Percentiles rank a stretch among this genome's conserved stretches.
phyloP scores from a whole-genome alignment of 2,888 invertebrate species.

The Plebejus melissa region DNA sequence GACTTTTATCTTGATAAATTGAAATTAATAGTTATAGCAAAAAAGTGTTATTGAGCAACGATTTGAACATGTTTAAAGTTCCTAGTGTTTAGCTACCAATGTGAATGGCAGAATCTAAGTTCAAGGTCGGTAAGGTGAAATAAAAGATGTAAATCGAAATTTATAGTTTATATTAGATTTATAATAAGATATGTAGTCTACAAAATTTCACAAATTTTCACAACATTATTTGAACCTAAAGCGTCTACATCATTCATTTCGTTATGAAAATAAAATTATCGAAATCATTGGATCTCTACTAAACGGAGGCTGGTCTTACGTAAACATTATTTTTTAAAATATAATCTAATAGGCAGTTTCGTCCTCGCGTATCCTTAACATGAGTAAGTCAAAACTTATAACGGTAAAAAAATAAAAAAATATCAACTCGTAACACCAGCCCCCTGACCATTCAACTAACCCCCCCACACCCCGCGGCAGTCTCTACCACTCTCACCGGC shows the following conservation, averaged over 20 bases:
- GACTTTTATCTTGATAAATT: too few species aligned
- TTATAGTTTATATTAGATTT: slow-evolving; percentile 80
- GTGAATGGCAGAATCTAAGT: not conserved
- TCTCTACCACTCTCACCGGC: slow-evolving; percentile 18
- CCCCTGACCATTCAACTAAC: slow-evolving; percentile 51
- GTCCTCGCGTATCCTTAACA: slow-evolving; percentile 67
- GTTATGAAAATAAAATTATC: slow-evolving; percentile 79
- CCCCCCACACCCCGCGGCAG: slow-evolving; percentile 4
- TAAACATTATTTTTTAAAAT: slow-evolving; percentile 76
- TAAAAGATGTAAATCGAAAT: slow-evolving; percentile 70
- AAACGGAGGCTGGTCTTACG: slow-evolving; percentile 70
- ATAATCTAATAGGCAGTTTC: slow-evolving; percentile 78
- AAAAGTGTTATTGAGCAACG: not conserved
- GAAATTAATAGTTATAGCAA: not conserved
- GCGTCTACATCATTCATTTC: slow-evolving; percentile 73
- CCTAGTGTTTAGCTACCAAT: not conserved
- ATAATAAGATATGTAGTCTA: slow-evolving; percentile 80
- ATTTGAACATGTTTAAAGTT: not conserved
- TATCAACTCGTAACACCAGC: slow-evolving; percentile 74
- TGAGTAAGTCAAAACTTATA: slow-evolving; percentile 76
- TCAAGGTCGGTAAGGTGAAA: slow-evolving; percentile 41
- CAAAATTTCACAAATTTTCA: slow-evolving; percentile 80
- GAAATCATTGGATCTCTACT: slow-evolving; percentile 74
- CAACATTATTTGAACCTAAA: slow-evolving; percentile 80
- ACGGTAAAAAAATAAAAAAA: slow-evolving; percentile 80